Base-by-base conservation (phyloP, 2,113 vertebrate species). In the Gymnobelideus leadbeateri region DNA sequence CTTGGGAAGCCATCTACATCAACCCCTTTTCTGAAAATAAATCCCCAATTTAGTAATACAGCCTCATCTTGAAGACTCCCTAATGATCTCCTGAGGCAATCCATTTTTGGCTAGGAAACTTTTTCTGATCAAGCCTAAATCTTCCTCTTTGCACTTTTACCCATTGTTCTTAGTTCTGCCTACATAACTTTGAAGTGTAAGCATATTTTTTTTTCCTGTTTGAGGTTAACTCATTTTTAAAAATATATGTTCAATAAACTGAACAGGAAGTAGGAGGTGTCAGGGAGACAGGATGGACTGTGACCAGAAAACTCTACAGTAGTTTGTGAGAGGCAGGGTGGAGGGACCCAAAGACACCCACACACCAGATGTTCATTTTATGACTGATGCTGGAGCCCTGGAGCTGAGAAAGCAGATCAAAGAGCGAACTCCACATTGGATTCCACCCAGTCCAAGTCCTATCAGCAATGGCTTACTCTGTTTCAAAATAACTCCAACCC, bases 181-280 rank as follows among this genome's bases (percentile, higher is more conserved):
- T 43, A 23, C 16, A 43, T 43, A 19, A 84, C 68, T 84, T 84
- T 84, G n/a, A 84, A 84, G 68, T 43, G 6, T n/a, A 77, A 77
- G 61, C 61, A 77, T 26, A n/a, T 53, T 57, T 47, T 61, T 47
- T 55, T 52, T 77, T 90, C 49, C 6, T 47, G 46, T 51, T 92
- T 84, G 25, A 92, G 89, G 37, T 47, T 95, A 47, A 90, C 91
- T 90, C 89, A 91, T 93, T 91, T 49, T 3, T 3, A 53, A 57
- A 96, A 96, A 95, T 51, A 92, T 90, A 96, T 31, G 94, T 43
- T 21, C 37, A 84, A 84, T 84, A 43, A 84, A 84, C n/a, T 43
- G n/a, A 84, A 84, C 68, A 84, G 61, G 92, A 96, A 96, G n/a
- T 90, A 24, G 25, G 57, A 31, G 43, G n/a, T 16, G 8, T 46